Base-by-base conservation (phyloP, 30 jellyfish, hydroid and myxozoan genomes). In the Hydractinia echinata region DNA sequence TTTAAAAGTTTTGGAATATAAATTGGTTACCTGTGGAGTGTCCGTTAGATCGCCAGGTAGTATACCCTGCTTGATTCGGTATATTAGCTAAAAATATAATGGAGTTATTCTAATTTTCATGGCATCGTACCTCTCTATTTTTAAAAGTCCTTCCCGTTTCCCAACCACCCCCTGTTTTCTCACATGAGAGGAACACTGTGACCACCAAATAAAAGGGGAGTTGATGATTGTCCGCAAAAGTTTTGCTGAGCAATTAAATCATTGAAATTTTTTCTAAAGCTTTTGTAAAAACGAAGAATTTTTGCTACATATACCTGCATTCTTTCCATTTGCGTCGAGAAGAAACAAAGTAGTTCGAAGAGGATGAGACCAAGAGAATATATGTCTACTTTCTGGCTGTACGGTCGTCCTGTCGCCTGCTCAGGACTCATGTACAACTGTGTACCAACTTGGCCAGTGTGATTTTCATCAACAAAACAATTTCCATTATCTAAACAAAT, bases 381-480 rank as follows among this genome's bases (percentile, higher is more conserved):
- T 39, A 95, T 82, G 62, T 95, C 99, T 6, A 95, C 99, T 78
- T 89, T 95, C 81, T 89, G 95, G 77, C 82, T 88, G 86, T 95
- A 95, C 7, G 95, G 82, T 60, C 83, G 69, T 39, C 99, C 96
- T 51, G 72, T 18, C 51, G 81, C 96, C 94, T 89, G 98, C 66
- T 95, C 99, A 5, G 99, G 99, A 67, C 96, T 87, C 99, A 95
- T 95, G 58, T 95, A 95, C 8, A 95, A 82, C 49, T 95, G 97
- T 1, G 99, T 95, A 18, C 99, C 99, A 55, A 95, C 99, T 81
- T 89, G 87, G 8, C 97, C 97, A n/a, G 99, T 95, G 79, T 95
- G 97, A 10, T 81, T 81, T 83, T 88, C 96, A 72, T 79, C 95
- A 48, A 55, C 58, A 8, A 10, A 77, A n/a, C 54, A 77, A 4